Evolutionary conservation across 1,140 invertebrate species (phyloP), one percentile per base, ranked within the genome.

Genomic region (Ditylenchus dipsaci): DNA sequence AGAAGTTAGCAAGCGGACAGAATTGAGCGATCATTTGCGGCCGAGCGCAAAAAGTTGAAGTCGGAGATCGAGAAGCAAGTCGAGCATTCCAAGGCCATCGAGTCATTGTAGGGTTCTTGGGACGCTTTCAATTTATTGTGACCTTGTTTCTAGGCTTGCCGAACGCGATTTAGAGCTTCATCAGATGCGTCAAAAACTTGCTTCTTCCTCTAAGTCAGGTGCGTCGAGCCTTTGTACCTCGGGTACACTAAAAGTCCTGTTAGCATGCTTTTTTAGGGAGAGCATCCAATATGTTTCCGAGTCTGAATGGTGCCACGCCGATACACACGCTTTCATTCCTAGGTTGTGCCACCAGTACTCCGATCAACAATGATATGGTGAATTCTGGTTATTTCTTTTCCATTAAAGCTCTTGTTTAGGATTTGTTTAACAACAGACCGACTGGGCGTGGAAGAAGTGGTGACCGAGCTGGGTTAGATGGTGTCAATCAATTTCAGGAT

Each of bases 221-320:
- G 15, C 45, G 45, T 47, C 15, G 45, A n/a, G n/a, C n/a, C n/a
- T n/a, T 47, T 47, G 15, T 47, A 17, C 15, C 15, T n/a, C n/a
- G n/a, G n/a, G n/a, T n/a, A n/a, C n/a, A n/a, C n/a, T n/a, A n/a
- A n/a, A n/a, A n/a, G n/a, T n/a, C n/a, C n/a, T n/a, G n/a, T n/a
- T n/a, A n/a, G n/a, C n/a, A n/a, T n/a, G n/a, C 19, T 19, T 61
- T 61, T 61, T 19, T 15, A 53, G 49, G 15, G 3, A 61, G 29
- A 19, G 19, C 59, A 19, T 19, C 19, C 5, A 61, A 61, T 13
- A 5, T 43, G 19, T n/a, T n/a, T 23, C 57, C 63, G 57, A 65
- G 57, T 65, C 57, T 65, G 8, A 65, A 65, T 38, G 63, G 63
- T 19, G 57, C 21, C 15, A 65, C 63, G n/a, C 63, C 63, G 63